phyloP scores from a whole-genome alignment of 2,113 vertebrate species.

The Gadus chalcogrammus region DNA sequence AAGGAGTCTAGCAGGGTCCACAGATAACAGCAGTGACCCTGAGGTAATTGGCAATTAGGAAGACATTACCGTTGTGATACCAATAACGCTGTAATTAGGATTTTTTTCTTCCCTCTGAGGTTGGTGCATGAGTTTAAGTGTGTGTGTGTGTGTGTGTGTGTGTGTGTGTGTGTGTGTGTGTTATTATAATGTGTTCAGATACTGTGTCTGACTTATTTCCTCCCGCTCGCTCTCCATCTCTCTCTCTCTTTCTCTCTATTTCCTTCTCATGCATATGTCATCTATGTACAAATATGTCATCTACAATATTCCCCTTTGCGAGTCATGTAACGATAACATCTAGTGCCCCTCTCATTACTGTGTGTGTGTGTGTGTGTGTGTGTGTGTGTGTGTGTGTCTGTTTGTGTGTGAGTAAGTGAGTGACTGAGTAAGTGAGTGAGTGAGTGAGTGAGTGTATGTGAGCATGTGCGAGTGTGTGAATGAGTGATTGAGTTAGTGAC shows the following conservation, averaged over 20 bases:
- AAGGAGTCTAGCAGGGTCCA: constrained; percentile 28
- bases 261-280: too few species aligned
- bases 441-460: too few species aligned
- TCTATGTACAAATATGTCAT: too few species aligned
- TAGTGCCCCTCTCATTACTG: too few species aligned
- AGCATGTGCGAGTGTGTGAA: constrained; percentile 2
- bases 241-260: too few species aligned
- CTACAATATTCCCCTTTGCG: too few species aligned
- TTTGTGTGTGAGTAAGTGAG: neutral
- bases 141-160: constrained; percentile 9
- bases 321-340: too few species aligned
- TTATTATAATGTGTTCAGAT: neutral
- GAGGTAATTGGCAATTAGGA: constrained; percentile 71
- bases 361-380: neutral
- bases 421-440: neutral
- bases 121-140: constrained; percentile 18
- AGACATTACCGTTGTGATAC: constrained; percentile 47
- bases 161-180: constrained; percentile 26
- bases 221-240: too few species aligned
- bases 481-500: neutral
- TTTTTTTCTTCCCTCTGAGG: constrained; percentile 25
- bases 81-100: constrained; percentile 49
- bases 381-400: neutral
- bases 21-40: constrained; percentile 62
- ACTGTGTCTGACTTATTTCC: constrained; percentile 1